Percentiles rank a stretch among this genome's conserved stretches.
phyloP scores from a whole-genome alignment of 2,797 vertebrate species.

The Macropodus opercularis region DNA sequence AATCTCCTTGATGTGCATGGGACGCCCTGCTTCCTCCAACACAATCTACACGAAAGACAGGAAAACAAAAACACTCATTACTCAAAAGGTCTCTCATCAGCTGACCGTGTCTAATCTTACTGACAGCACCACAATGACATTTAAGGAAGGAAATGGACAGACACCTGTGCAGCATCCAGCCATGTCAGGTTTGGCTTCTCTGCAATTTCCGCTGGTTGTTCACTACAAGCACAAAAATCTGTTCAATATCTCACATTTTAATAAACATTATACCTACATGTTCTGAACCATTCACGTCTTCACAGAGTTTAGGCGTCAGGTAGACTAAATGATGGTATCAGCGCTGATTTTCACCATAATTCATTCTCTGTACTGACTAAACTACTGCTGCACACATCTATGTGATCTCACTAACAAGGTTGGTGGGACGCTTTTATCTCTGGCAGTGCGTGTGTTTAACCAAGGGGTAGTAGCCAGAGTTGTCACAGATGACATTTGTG shows the following conservation, averaged over 20 bases:
- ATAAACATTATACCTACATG: no score
- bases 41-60: conserved; percentile 75
- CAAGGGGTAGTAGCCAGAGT: neutral
- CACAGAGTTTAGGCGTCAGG: no score
- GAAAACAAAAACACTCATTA: neutral
- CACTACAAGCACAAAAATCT: conserved; percentile 58
- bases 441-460: neutral
- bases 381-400: neutral
- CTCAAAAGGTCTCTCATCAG: neutral
- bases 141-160: neutral
- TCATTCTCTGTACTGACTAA: neutral
- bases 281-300: no score
- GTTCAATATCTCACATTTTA: neutral
- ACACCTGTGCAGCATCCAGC: conserved; percentile 87
- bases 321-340: no score
- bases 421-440: neutral
- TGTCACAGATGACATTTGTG: neutral
- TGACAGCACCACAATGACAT: neutral
- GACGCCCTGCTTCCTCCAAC: conserved; percentile 83
- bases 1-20: conserved; percentile 89
- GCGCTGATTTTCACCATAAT: neutral
- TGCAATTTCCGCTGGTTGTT: conserved; percentile 79
- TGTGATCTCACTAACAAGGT: neutral
- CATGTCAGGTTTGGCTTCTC: conserved; percentile 88
- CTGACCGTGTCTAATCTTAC: neutral